Evolutionary conservation across 2,888 invertebrate genomes (phyloP), one percentile per base, ranked within the genome.

Genomic region (Clunio marinus): DNA sequence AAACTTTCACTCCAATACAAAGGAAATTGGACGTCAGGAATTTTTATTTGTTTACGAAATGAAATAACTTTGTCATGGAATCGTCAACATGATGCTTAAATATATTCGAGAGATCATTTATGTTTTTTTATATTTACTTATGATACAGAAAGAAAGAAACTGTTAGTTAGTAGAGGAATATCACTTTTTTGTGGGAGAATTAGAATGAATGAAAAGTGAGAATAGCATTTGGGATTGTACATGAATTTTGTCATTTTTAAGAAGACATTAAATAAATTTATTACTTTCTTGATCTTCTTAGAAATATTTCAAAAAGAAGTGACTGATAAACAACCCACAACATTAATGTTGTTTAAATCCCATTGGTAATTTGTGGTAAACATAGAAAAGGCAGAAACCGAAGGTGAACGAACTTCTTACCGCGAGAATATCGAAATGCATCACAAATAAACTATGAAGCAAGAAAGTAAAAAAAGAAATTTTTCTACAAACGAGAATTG

Each of bases 361-460:
- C 51, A 41, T 51, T 17, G 51, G 17, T 17, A 51, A 51, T 20
- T 8, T n/a, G n/a, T n/a, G 5, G 45, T 55, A 15, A 57, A 27
- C 27, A 57, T 15, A 13, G 13, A 57, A 25, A 57, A 57, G 57
- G 57, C 10, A 27, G 7, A 25, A 57, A 10, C 32, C 17, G 22
- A 57, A 57, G 57, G 24, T 57, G 20, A 57, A 25, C 13, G 57
- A 57, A 22, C 57, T 27, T 13, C 27, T 27, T 57, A 27, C 25
- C 57, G 5, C 57, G n/a, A 57, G 57, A 57, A 57, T 22, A 51
- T 51, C 8, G 17, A 17, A 57, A 22, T 57, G 57, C 57, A 57
- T 7, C 32, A 57, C 27, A 27, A 57, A 57, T n/a, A n/a, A 27
- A 15, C 41, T 13, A 41, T 7, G 13, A 15, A 27, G 22, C 57